These are phyloP conservation scores for Ylistrum balloti DNA, from an alignment of 1,140 invertebrate genomes.

Conservation along the genomic window DNA sequence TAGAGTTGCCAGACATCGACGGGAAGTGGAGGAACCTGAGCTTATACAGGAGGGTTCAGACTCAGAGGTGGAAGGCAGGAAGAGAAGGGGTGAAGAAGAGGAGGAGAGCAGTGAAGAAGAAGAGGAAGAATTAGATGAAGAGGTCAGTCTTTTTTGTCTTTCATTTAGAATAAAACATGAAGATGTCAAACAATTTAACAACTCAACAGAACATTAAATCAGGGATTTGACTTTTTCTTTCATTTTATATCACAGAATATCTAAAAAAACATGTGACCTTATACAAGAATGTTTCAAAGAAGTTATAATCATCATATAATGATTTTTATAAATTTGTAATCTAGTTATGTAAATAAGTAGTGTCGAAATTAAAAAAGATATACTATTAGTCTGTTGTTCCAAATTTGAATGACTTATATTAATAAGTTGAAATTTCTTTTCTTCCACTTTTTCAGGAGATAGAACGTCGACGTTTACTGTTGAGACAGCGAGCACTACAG, in stretches of 20 bases:
- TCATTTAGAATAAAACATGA: too few species aligned
- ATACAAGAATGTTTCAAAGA: too few species aligned
- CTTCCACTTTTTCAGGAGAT: not conserved
- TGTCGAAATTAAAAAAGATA: too few species aligned
- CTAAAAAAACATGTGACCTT: too few species aligned
- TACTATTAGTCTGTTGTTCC: too few species aligned
- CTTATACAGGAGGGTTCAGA: constrained; percentile 83
- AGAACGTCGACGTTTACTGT: constrained; percentile 81
- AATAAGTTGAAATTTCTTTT: constrained; percentile 67
- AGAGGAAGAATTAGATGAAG: constrained; percentile 79
- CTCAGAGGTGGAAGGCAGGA: constrained; percentile 85
- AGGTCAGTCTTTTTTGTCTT: constrained; percentile 61
- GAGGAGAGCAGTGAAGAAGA: constrained; percentile 81
- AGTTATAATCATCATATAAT: too few species aligned
- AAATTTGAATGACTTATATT: constrained; percentile 77
- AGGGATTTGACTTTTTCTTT: too few species aligned
- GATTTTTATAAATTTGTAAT: too few species aligned
- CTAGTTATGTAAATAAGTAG: too few species aligned
- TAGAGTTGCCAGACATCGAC: constrained; percentile 78
- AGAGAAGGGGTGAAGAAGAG: constrained; percentile 85
- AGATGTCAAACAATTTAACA: too few species aligned
- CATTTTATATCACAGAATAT: too few species aligned
- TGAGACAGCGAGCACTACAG: constrained; percentile 88
- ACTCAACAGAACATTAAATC: too few species aligned
- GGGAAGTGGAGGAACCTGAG: constrained; percentile 80